Percentiles rank a stretch among this genome's conserved stretches.
phyloP scores from a whole-genome alignment of 1,140 invertebrate genomes.

The Bombus polaris region DNA sequence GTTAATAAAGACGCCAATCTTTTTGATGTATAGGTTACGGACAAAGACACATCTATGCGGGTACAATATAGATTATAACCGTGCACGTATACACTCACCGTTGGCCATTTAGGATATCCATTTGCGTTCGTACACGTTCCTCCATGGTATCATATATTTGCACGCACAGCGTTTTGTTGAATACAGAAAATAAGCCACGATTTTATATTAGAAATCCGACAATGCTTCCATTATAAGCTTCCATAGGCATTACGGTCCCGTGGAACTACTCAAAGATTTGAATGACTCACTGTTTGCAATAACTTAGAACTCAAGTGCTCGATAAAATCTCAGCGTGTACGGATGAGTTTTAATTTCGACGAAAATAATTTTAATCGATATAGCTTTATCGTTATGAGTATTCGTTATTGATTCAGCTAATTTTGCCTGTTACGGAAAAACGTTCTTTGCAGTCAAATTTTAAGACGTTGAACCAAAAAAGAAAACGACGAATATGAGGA shows the following conservation, averaged over 20 bases:
- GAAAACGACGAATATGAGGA: background rate
- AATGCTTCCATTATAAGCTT: background rate
- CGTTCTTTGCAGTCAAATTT: no score
- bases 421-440: no score
- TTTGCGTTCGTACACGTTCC: background rate
- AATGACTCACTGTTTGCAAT: conserved; percentile 14
- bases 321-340: background rate
- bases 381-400: no score
- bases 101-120: background rate
- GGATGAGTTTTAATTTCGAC: no score
- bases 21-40: background rate
- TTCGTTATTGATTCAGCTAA: no score
- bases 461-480: no score
- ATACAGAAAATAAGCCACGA: background rate
- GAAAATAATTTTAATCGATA: no score
- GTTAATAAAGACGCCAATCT: conserved; percentile 15
- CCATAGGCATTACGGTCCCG: background rate
- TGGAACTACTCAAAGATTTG: background rate
- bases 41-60: conserved; percentile 1
- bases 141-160: background rate
- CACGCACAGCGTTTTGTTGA: background rate
- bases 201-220: background rate
- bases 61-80: conserved; percentile 1
- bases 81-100: no score
- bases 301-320: background rate